Evolutionary conservation across 1,140 invertebrate genomes (phyloP).

Genomic region (Euwallacea similis): DNA sequence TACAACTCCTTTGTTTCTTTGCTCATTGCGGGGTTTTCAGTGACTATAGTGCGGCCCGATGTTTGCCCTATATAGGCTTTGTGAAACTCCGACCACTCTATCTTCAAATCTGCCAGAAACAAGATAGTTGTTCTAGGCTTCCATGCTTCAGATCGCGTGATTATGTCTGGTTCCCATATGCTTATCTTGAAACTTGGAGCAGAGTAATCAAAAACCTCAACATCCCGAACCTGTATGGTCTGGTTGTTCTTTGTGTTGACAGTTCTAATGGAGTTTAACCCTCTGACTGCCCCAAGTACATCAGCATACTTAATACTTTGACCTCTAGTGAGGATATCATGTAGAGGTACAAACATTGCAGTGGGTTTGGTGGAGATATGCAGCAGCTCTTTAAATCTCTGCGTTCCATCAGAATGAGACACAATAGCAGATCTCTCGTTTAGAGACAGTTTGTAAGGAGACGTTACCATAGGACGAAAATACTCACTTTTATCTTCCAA

Average conservation of each 20-base stretch:
- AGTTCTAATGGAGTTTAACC: slow-evolving; percentile 54
- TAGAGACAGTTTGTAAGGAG: slow-evolving; percentile 61
- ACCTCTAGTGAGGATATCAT: slow-evolving; percentile 54
- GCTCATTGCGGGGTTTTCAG: slow-evolving; percentile 57
- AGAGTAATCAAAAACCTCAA: slow-evolving; percentile 59
- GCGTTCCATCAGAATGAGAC: slow-evolving; percentile 58
- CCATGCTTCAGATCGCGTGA: slow-evolving; percentile 49
- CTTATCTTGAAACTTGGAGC: slow-evolving; percentile 55
- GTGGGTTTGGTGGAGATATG: slow-evolving; percentile 62
- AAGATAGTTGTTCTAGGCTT: slow-evolving; percentile 56
- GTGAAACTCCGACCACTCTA: slow-evolving; percentile 55
- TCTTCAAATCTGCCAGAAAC: slow-evolving; percentile 58
- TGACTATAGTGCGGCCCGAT: slow-evolving; percentile 55
- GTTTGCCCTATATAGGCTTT: slow-evolving; percentile 49
- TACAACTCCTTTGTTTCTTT: slow-evolving; percentile 56
- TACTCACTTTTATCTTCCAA: slow-evolving; percentile 59
- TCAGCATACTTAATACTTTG: slow-evolving; percentile 50
- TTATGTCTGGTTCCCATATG: slow-evolving; percentile 57
- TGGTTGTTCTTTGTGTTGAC: slow-evolving; percentile 58
- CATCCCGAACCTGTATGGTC: slow-evolving; percentile 54
- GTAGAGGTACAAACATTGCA: slow-evolving; percentile 58
- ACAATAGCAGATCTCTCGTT: slow-evolving; percentile 65
- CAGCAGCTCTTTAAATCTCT: slow-evolving; percentile 55
- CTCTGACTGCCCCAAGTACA: slow-evolving; percentile 58
- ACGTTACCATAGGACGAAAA: slow-evolving; percentile 64